These are phyloP conservation scores for Nycteola revayana DNA, from an alignment of 2,888 invertebrate species.

Conservation along the genomic window DNA sequence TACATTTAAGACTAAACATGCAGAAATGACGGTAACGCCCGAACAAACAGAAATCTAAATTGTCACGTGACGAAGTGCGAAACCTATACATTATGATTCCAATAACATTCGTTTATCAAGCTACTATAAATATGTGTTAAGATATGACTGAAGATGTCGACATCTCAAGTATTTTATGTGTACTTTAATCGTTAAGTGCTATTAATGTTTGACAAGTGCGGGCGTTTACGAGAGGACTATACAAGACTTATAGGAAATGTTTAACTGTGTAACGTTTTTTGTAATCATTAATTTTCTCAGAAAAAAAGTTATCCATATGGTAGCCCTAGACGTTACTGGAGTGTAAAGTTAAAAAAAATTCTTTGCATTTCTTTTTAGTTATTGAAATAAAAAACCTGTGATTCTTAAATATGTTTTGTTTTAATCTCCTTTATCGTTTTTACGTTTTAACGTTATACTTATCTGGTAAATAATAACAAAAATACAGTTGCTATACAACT, in stretches of 20 bases:
- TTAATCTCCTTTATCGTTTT: too few species aligned
- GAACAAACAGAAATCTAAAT: constrained; percentile 46
- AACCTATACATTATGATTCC: constrained; percentile 50
- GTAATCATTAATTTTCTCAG: constrained; percentile 76
- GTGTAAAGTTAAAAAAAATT: constrained; percentile 73
- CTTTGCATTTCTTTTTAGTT: constrained; percentile 81
- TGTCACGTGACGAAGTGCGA: constrained; percentile 55
- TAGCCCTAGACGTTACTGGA: constrained; percentile 76
- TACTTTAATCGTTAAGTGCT: constrained; percentile 71
- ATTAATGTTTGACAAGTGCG: constrained; percentile 63
- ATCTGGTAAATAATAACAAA: too few species aligned
- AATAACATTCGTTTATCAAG: constrained; percentile 42
- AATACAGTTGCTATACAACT: too few species aligned
- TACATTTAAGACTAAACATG: constrained; percentile 66
- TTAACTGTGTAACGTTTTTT: constrained; percentile 79
- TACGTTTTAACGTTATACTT: too few species aligned
- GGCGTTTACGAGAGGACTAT: constrained; percentile 71
- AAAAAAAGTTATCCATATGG: constrained; percentile 72
- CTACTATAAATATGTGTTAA: constrained; percentile 44
- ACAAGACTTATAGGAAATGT: constrained; percentile 81
- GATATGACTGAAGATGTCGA: constrained; percentile 53
- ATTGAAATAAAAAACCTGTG: constrained; percentile 79
- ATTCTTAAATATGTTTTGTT: constrained; percentile 66
- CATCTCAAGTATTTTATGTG: constrained; percentile 58
- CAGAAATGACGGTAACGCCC: constrained; percentile 63